Base-by-base conservation (phyloP, 2,888 invertebrate genomes). In the Hypomecis atomaria region DNA sequence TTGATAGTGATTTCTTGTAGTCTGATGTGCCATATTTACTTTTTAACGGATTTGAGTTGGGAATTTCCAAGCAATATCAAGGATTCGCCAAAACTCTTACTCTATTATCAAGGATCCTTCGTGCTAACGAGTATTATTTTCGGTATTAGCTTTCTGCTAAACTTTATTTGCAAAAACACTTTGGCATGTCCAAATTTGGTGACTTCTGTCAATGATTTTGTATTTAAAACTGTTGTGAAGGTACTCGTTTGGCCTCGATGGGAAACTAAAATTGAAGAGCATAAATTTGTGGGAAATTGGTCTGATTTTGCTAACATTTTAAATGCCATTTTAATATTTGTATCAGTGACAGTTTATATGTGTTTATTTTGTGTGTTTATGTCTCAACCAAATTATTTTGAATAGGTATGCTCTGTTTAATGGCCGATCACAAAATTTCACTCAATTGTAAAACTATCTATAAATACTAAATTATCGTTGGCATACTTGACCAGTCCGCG, bases 21-120 rank as follows among this genome's bases (percentile, higher is more conserved):
- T 60, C 59, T 77, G 13, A 59, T 62, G 11, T 69, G 71, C 48
- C 76, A 78, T 62, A 71, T 75, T 48, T 59, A 65, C 37, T 69
- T 72, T 33, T 37, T 75, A 8, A 62, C 66, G 0, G 66, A 67
- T 23, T 45, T 76, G 42, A 44, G 33, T 0, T 36, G 37, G 37
- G 40, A 60, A 1, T 67, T 78, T 44, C 75, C 77, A 5, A 62
- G 59, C 34, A 71, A 71, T 23, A 70, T 64, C 53, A 53, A 54
- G 2, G 63, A 69, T 37, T 34, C 73, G 0, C 78, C 78, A 0
- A 67, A 52, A 36, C 62, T 77, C 34, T 53, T 77, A 5, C 49
- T 72, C 8, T 74, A 66, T 44, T 71, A 71, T 23, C 62, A 70
- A 47, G 72, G 73, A 5, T 77, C 73, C 23, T 43, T 71, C 10